Evolutionary conservation across 2,888 invertebrate genomes (phyloP).

Genomic region (Agonopterix subpropinquella): DNA sequence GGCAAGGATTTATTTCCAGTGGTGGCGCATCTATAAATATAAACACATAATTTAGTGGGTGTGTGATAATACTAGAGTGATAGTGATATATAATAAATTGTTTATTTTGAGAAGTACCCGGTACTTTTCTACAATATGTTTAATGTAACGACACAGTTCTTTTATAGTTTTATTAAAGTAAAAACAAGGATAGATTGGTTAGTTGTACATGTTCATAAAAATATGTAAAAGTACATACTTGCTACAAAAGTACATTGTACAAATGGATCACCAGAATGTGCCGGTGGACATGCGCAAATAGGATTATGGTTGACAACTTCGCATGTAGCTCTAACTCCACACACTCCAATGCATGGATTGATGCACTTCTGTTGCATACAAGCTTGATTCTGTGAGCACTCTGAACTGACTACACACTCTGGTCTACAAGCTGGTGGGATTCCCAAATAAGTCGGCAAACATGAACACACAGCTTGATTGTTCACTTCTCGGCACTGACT

Average conservation of each 20-base stretch:
- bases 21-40: conserved; percentile 39
- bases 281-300: conserved; percentile 81
- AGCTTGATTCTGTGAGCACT: conserved; percentile 81
- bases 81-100: too few relatives aligned
- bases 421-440: conserved; percentile 84
- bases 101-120: too few relatives aligned
- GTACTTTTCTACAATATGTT: too few relatives aligned
- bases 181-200: too few relatives aligned
- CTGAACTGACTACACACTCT: conserved; percentile 83
- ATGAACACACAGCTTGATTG: conserved; percentile 83
- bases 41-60: neutral
- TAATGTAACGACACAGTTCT: too few relatives aligned
- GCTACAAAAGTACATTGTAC: conserved; percentile 58
- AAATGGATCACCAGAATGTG: conserved; percentile 81
- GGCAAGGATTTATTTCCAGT: conserved; percentile 77
- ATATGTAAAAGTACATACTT: conserved; percentile 35
- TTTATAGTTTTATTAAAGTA: too few relatives aligned
- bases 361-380: conserved; percentile 83
- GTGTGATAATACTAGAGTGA: too few relatives aligned
- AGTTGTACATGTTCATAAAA: neutral
- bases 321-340: conserved; percentile 78
- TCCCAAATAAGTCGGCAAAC: conserved; percentile 81
- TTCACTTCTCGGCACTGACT: conserved; percentile 78
- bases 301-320: conserved; percentile 85
- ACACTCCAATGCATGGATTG: conserved; percentile 84